These are phyloP conservation scores for Sterrhoptilus dennistouni DNA, from an alignment of 2,113 vertebrate genomes.

Conservation along the genomic window DNA sequence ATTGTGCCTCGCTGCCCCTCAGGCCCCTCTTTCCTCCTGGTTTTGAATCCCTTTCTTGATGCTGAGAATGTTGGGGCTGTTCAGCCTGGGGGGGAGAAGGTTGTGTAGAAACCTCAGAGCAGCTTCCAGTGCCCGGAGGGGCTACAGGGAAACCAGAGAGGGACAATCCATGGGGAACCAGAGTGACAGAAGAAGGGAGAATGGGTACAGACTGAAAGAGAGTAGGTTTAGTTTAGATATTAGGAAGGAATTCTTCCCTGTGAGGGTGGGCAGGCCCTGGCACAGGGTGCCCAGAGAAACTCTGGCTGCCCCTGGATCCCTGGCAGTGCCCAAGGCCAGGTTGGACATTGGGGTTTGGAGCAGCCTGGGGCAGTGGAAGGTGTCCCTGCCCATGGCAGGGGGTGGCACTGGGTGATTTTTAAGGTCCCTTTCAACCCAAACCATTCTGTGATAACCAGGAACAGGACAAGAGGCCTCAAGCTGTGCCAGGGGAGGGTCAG, in stretches of 20 bases:
- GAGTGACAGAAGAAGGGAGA: not conserved
- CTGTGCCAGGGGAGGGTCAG: not conserved
- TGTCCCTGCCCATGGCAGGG: not conserved
- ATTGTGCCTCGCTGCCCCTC: not conserved
- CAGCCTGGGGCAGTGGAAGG: not conserved
- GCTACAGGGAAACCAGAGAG: not conserved
- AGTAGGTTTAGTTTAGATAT: rapidly evolving
- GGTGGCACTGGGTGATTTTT: not conserved
- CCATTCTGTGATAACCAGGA: not conserved
- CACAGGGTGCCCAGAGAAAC: not conserved
- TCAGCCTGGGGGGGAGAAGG: not conserved
- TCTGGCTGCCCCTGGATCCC: not conserved
- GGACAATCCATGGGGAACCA: not conserved
- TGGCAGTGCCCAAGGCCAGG: not conserved
- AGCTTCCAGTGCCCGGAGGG: not conserved
- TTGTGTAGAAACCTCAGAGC: not conserved
- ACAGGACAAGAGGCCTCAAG: not conserved
- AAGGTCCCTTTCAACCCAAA: not conserved
- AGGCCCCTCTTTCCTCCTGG: not conserved
- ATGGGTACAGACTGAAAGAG: not conserved
- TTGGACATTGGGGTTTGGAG: not conserved
- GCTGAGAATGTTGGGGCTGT: not conserved
- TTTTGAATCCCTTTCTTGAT: not conserved
- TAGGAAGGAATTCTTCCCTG: rapidly evolving
- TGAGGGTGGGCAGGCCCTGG: not conserved